A percentile compares a stretch with the other conserved stretches of the same genome.
phyloP scores from a whole-genome alignment of 2,797 vertebrate species.

The Myotis pilosus region DNA sequence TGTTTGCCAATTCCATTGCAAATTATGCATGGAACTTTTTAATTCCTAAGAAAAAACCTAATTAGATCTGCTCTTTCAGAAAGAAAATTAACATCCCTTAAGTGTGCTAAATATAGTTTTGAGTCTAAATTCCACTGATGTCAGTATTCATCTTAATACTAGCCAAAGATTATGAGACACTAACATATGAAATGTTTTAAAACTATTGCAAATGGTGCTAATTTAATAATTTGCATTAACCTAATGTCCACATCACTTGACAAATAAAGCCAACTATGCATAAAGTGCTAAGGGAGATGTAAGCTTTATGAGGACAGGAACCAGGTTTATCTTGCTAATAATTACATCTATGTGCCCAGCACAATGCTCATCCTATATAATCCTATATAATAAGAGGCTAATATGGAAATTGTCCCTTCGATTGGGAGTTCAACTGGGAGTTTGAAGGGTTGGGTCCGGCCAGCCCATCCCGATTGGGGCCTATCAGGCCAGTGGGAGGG shows the following conservation, averaged over 20 bases:
- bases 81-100: slow-evolving; percentile 50
- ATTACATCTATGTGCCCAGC: neutral
- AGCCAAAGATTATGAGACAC: slow-evolving; percentile 42
- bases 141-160: slow-evolving; percentile 30
- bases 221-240: slow-evolving; percentile 39
- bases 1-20: slow-evolving; percentile 37
- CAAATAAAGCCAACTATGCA: slow-evolving; percentile 2
- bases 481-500: no score
- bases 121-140: slow-evolving; percentile 34
- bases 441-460: no score
- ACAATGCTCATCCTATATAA: neutral
- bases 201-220: slow-evolving; percentile 13
- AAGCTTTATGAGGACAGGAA: slow-evolving; percentile 3
- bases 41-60: slow-evolving; percentile 43
- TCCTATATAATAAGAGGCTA: no score
- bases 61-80: slow-evolving; percentile 39
- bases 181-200: slow-evolving; percentile 31
- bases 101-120: slow-evolving; percentile 38
- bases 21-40: slow-evolving; percentile 26
- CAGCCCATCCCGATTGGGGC: no score
- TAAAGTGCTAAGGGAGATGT: neutral
- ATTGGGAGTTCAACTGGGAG: no score
- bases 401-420: no score
- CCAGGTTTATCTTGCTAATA: slow-evolving; percentile 30
- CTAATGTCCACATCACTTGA: slow-evolving; percentile 12